phyloP scores from a whole-genome alignment of 2,113 vertebrate genomes.

The Cyanoliseus patagonus region DNA sequence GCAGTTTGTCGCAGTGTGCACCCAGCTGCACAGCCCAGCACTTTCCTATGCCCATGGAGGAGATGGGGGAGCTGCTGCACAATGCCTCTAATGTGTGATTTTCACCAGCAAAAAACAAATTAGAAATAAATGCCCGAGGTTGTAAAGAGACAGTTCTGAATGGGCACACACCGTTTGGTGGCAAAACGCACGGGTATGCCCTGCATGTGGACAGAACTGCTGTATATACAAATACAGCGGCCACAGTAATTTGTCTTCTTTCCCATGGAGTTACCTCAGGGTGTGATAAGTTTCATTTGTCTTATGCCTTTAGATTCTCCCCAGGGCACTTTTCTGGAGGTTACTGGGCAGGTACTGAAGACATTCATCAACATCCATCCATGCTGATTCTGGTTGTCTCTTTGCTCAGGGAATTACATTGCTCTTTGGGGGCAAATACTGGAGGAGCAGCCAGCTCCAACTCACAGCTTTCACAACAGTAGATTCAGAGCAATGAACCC shows the following conservation, averaged over 20 bases:
- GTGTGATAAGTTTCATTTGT: too few species aligned
- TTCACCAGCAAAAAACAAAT: background rate
- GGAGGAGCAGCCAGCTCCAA: background rate
- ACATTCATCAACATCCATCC: background rate
- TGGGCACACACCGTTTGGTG: background rate
- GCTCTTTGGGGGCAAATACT: background rate
- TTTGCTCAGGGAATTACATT: background rate
- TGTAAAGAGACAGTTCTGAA: background rate
- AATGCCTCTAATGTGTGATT: fast-evolving
- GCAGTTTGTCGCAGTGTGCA: fast-evolving
- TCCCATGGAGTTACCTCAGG: background rate
- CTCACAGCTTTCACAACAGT: background rate
- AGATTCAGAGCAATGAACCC: background rate
- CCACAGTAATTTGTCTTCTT: background rate
- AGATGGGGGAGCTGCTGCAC: background rate
- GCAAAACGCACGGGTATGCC: fast-evolving
- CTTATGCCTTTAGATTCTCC: background rate
- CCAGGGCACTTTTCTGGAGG: background rate
- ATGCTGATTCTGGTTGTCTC: background rate
- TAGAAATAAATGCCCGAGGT: background rate
- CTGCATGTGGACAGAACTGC: fast-evolving
- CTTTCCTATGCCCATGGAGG: fast-evolving
- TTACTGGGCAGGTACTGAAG: background rate
- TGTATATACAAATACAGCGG: fast-evolving
- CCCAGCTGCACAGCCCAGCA: fast-evolving